Percentiles rank a stretch among this genome's conserved stretches.
Evolutionary conservation across 2,113 vertebrate species (phyloP).

Genomic region (Lonchura striata): DNA sequence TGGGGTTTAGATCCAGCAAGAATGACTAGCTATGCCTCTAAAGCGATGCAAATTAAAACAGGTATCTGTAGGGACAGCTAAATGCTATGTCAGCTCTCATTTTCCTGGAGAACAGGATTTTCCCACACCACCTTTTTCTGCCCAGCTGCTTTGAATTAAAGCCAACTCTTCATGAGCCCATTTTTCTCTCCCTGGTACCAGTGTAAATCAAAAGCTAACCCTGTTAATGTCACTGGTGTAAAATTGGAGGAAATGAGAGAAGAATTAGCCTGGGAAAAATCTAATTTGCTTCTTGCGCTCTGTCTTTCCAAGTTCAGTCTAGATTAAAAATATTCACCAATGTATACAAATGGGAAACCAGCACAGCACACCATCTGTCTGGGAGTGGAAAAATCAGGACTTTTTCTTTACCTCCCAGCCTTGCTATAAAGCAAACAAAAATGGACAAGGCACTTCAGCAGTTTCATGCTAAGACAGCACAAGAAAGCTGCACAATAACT

Average conservation of each 20-base stretch:
- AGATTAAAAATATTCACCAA: background rate
- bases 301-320: background rate
- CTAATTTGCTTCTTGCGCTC: background rate
- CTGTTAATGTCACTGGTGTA: conserved; percentile 21
- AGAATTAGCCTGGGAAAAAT: conserved; percentile 34
- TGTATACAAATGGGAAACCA: background rate
- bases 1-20: background rate
- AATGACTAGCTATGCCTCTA: background rate
- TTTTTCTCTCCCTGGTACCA: conserved; percentile 24
- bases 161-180: background rate
- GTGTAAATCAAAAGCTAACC: conserved; percentile 22
- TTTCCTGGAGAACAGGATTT: conserved; percentile 14
- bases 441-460: background rate
- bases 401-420: background rate
- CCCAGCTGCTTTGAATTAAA: conserved; percentile 48
- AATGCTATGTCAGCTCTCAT: background rate
- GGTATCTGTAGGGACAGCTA: background rate
- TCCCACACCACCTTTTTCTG: conserved; percentile 1
- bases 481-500: background rate
- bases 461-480: background rate
- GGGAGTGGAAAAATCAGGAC: background rate
- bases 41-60: background rate
- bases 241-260: conserved; percentile 47
- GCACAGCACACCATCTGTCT: background rate
- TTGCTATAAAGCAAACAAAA: background rate